phyloP scores from a whole-genome alignment of 2,888 invertebrate species.

The Agrochola litura region DNA sequence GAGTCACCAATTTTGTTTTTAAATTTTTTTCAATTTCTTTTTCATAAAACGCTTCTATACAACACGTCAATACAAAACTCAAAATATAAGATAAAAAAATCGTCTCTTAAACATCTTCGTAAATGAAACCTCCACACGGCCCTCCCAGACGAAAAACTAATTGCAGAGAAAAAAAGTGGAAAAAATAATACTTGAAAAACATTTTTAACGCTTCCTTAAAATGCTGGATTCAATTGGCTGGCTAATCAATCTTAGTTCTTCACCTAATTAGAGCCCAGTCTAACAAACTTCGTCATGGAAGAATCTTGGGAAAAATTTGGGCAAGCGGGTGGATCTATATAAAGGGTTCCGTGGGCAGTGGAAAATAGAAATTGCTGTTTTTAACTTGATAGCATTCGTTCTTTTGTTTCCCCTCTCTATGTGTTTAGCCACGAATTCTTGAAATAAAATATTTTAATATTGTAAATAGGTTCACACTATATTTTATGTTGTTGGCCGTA shows the following conservation, averaged over 20 bases:
- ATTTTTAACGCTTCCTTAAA: slow-evolving; percentile 61
- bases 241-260: slow-evolving; percentile 75
- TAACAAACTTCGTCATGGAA: slow-evolving; percentile 66
- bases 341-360: slow-evolving; percentile 31
- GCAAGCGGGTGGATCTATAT: neutral
- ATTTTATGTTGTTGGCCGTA: neutral
- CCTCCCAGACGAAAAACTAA: slow-evolving; percentile 21
- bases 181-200: slow-evolving; percentile 38
- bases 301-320: slow-evolving; percentile 54
- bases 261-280: slow-evolving; percentile 71
- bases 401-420: neutral
- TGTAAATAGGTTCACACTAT: neutral
- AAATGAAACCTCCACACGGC: slow-evolving; percentile 14
- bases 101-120: neutral
- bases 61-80: neutral
- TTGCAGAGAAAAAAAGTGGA: slow-evolving; percentile 18
- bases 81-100: too few species aligned
- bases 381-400: neutral
- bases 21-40: neutral
- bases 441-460: neutral
- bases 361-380: neutral
- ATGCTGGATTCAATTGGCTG: slow-evolving; percentile 69
- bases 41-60: neutral
- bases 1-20: neutral
- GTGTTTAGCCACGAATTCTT: neutral